phyloP scores from a whole-genome alignment of 2,888 invertebrate species.

The Pimpla rufipes region DNA sequence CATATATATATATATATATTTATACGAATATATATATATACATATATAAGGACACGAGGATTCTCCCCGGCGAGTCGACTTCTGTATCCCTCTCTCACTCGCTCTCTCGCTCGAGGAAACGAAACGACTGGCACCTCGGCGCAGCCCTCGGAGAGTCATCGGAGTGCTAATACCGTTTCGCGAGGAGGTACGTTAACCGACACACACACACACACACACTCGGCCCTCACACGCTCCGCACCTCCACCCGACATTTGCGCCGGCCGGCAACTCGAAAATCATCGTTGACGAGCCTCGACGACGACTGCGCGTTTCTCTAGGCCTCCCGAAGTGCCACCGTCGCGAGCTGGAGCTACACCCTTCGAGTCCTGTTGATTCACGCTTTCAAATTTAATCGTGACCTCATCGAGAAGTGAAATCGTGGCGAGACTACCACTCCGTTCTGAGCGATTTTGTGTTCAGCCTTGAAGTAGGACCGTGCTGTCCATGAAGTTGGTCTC shows the following conservation, averaged over 20 bases:
- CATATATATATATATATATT: neutral
- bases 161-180: neutral
- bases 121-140: neutral
- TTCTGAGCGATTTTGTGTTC: neutral
- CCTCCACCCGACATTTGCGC: slow-evolving; percentile 2
- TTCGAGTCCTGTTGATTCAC: neutral
- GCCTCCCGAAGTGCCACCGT: neutral
- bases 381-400: neutral
- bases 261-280: slow-evolving; percentile 35
- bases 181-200: slow-evolving; percentile 23
- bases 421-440: neutral
- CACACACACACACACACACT: neutral
- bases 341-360: neutral
- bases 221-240: too few species aligned
- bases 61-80: neutral
- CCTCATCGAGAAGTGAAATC: slow-evolving; percentile 3
- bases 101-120: neutral
- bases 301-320: neutral
- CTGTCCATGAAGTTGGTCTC: neutral
- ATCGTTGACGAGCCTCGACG: neutral
- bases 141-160: neutral
- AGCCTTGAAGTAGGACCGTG: neutral
- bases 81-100: neutral
- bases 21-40: slow-evolving; percentile 7
- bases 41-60: neutral